Evolutionary conservation across 2,113 vertebrate genomes (phyloP), one percentile per base, ranked within the genome.

Genomic region (Laticauda colubrina): DNA sequence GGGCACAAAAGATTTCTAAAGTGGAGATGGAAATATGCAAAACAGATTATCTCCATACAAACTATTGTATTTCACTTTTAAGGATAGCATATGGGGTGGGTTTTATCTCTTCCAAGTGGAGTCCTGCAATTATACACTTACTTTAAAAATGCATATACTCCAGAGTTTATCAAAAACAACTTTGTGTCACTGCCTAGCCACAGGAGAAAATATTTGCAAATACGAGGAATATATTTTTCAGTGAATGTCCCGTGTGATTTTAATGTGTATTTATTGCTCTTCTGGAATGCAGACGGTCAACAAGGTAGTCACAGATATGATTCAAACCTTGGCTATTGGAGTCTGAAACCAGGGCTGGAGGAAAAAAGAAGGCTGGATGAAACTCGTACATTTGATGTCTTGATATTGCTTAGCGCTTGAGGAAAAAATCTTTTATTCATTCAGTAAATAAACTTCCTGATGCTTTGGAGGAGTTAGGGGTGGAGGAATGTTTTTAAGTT

Each of bases 371-470:
- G 26, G 14, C 54, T 48, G 61, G 89, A 87, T 21, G 34, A 56
- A 55, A 53, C 92, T 55, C 91, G 26, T 51, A 55, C 92, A 90
- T 48, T 91, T 90, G 56, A 4, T 94, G 0, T 94, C 94, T 90
- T 59, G 26, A 55, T 94, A 24, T 55, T 39, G 4, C 43, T 95
- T 91, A 8, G 90, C 92, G 89, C 89, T 91, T 86, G 53, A 15
- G 91, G 89, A 56, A 92, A 92, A 8, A 57, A 89, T 90, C 14
- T 90, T 89, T 56, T 90, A 90, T 95, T 94, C 89, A 56, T 29
- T 96, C 91, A 87, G 59, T 23, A 54, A 91, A 53, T 81, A 91
- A 94, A 86, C 39, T 93, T 94, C 91, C 20, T 94, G 45, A 51
- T 95, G 26, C 57, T 93, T 59, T 10, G 56, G 86, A 94, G 55